Percentiles rank a stretch among this genome's conserved stretches.
Evolutionary conservation across 2,113 vertebrate species (phyloP).

Genomic region (Desmodus rotundus): DNA sequence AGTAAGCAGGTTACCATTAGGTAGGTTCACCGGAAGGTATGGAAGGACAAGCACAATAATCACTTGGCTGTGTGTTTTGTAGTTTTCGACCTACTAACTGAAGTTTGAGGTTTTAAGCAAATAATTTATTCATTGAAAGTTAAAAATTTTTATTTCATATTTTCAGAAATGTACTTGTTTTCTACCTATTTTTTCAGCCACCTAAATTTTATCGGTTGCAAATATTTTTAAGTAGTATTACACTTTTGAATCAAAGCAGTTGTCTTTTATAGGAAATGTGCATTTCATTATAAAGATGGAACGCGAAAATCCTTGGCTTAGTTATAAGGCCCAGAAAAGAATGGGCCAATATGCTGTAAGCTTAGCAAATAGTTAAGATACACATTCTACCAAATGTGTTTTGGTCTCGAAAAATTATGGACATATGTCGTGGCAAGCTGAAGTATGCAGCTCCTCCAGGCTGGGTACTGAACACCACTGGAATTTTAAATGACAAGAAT

Average conservation of each 20-base stretch:
- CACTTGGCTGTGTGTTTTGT: not conserved
- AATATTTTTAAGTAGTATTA: not conserved
- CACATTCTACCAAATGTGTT: not conserved
- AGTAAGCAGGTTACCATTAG: not conserved
- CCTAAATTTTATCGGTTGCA: not conserved
- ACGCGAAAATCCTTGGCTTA: constrained; percentile 45
- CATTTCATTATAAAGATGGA: constrained; percentile 33
- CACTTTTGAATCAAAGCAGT: not conserved
- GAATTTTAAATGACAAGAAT: not conserved
- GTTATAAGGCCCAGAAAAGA: not conserved
- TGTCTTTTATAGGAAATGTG: constrained; percentile 34
- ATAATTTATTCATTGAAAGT: not conserved
- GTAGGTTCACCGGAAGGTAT: not conserved
- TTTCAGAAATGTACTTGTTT: not conserved
- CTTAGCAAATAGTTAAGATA: constrained; percentile 29
- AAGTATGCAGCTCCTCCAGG: not conserved
- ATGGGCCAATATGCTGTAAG: not conserved
- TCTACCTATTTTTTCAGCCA: not conserved
- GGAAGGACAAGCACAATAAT: not conserved
- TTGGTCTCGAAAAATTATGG: constrained; percentile 24
- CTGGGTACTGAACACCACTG: not conserved
- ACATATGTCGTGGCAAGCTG: not conserved
- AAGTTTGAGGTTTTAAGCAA: constrained; percentile 30
- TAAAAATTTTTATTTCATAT: not conserved
- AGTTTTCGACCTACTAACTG: not conserved